phyloP scores from a whole-genome alignment of 1,140 invertebrate genomes.

The Rhizoglyphus robini region DNA sequence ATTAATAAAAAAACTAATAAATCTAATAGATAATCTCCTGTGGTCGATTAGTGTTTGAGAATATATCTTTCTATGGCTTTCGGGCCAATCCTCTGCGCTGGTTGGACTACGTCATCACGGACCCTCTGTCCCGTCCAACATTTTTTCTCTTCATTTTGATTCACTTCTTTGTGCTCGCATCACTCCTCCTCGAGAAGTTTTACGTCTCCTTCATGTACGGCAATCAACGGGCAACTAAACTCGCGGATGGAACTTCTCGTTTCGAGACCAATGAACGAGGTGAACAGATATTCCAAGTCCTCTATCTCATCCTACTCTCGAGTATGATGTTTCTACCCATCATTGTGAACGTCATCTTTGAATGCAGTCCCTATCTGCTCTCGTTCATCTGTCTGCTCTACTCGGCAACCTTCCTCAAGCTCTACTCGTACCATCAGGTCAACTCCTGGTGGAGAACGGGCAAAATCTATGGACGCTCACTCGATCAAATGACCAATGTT shows the following conservation, averaged over 20 bases:
- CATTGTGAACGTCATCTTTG: neutral
- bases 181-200: neutral
- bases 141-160: neutral
- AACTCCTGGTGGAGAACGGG: neutral
- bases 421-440: neutral
- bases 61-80: neutral
- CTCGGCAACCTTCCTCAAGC: neutral
- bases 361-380: neutral
- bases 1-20: neutral
- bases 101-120: neutral
- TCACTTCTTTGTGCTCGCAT: neutral
- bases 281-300: neutral
- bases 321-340: neutral
- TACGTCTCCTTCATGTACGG: neutral
- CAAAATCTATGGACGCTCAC: neutral
- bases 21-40: neutral
- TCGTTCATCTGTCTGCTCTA: neutral
- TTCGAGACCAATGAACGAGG: neutral
- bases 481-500: neutral
- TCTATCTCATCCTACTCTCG: neutral
- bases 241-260: neutral
- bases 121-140: neutral
- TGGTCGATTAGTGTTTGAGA: neutral
- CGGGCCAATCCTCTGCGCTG: neutral
- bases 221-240: neutral